A percentile compares a stretch with the other conserved stretches of the same genome.
Evolutionary conservation across 2,888 invertebrate species (phyloP).

Genomic region (Sisyra terminalis): DNA sequence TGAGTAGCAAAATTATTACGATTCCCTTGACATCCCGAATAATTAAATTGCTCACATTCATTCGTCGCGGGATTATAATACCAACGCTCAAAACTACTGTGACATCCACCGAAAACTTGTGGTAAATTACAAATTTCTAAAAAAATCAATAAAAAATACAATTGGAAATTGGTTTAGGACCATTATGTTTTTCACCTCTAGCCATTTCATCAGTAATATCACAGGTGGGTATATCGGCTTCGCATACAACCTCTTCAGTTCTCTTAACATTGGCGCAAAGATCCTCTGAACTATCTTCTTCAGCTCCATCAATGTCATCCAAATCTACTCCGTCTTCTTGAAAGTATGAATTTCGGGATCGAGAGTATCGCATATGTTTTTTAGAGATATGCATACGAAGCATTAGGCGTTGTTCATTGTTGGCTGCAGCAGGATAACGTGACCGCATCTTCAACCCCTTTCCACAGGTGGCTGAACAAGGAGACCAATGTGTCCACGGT

Average conservation of each 20-base stretch:
- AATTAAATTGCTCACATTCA: constrained; percentile 69
- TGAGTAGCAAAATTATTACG: constrained; percentile 69
- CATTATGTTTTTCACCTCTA: neutral
- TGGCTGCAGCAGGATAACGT: constrained; percentile 22
- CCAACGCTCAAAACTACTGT: constrained; percentile 54
- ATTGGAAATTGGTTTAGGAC: neutral
- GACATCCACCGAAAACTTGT: constrained; percentile 54
- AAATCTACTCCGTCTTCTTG: constrained; percentile 21
- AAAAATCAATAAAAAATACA: neutral
- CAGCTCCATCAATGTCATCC: constrained; percentile 18
- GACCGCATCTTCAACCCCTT: constrained; percentile 49
- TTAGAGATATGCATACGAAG: no score
- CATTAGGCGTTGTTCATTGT: no score
- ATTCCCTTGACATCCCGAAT: constrained; percentile 80
- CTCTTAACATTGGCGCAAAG: constrained; percentile 28
- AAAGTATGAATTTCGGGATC: constrained; percentile 4
- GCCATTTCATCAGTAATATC: neutral
- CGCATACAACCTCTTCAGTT: constrained; percentile 33
- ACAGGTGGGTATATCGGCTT: constrained; percentile 22
- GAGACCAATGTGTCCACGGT: constrained; percentile 67
- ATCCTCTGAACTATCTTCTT: constrained; percentile 24
- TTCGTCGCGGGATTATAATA: constrained; percentile 52
- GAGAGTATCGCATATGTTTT: constrained; percentile 9
- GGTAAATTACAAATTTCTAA: constrained; percentile 44
- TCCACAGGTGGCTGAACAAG: constrained; percentile 65